These are phyloP conservation scores for Aptenodytes forsteri DNA, from an alignment of 2,113 vertebrate genomes.

Conservation along the genomic window DNA sequence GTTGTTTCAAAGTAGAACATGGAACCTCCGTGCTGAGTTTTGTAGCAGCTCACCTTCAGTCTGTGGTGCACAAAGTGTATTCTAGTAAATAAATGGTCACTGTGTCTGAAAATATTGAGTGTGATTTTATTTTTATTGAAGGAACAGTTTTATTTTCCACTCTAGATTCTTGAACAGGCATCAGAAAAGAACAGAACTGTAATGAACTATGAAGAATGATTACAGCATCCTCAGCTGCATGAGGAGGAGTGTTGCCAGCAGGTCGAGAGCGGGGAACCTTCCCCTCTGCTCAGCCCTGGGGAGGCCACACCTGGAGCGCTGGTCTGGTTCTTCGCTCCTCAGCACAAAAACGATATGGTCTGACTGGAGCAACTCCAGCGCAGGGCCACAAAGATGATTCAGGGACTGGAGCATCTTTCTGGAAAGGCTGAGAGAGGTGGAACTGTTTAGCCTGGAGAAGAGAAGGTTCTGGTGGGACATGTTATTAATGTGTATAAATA, in stretches of 20 bases:
- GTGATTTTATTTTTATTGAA: neutral
- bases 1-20: neutral
- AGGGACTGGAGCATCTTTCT: neutral
- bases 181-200: neutral
- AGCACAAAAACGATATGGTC: fast-evolving
- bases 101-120: neutral
- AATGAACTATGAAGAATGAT: neutral
- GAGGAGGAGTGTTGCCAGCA: neutral
- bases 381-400: neutral
- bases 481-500: neutral
- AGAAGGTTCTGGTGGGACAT: neutral
- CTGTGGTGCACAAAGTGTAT: neutral
- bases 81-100: neutral
- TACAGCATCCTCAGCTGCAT: neutral
- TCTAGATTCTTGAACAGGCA: neutral
- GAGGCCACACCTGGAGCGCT: neutral
- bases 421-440: neutral
- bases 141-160: neutral
- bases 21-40: neutral
- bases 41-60: neutral
- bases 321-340: neutral
- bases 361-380: neutral
- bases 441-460: neutral
- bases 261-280: neutral
- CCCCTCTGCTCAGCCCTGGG: neutral